Percentiles rank a stretch among this genome's conserved stretches.
Evolutionary conservation across 2,113 vertebrate genomes (phyloP).

Genomic region (Aptenodytes forsteri): DNA sequence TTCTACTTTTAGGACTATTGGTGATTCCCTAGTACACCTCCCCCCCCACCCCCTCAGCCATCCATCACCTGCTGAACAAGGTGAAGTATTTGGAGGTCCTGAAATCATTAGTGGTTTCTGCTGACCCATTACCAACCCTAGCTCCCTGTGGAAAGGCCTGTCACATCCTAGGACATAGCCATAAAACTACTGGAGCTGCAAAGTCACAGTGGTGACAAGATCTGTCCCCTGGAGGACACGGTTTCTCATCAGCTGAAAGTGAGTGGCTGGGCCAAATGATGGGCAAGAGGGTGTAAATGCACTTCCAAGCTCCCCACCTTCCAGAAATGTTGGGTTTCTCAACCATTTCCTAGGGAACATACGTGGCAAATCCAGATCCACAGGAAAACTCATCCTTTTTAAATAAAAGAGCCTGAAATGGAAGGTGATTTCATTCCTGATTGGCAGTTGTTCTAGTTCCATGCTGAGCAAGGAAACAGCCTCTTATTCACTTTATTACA

Average conservation of each 20-base stretch:
- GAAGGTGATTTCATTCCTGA: constrained; percentile 15
- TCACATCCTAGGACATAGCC: not conserved
- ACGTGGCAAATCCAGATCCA: not conserved
- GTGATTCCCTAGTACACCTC: not conserved
- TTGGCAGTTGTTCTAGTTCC: not conserved
- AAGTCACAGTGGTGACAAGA: not conserved
- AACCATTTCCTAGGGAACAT: not conserved
- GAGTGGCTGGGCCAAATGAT: accelerated
- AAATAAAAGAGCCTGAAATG: not conserved
- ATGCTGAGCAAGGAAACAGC: constrained; percentile 15
- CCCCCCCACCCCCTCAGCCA: too few species aligned
- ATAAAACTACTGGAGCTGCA: not conserved
- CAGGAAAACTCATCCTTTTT: not conserved
- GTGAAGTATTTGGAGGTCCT: not conserved
- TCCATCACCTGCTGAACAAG: not conserved
- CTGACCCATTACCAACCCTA: not conserved
- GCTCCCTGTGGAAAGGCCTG: not conserved
- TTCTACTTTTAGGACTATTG: not conserved
- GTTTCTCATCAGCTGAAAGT: not conserved
- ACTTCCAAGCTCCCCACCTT: not conserved
- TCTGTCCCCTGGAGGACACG: not conserved
- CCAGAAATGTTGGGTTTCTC: not conserved
- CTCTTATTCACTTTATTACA: not conserved
- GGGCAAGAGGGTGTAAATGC: not conserved
- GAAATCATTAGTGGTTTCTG: not conserved